Conservation (phyloP, 2,113 vertebrate genomes). For the Pseudopipra pipra region DNA sequence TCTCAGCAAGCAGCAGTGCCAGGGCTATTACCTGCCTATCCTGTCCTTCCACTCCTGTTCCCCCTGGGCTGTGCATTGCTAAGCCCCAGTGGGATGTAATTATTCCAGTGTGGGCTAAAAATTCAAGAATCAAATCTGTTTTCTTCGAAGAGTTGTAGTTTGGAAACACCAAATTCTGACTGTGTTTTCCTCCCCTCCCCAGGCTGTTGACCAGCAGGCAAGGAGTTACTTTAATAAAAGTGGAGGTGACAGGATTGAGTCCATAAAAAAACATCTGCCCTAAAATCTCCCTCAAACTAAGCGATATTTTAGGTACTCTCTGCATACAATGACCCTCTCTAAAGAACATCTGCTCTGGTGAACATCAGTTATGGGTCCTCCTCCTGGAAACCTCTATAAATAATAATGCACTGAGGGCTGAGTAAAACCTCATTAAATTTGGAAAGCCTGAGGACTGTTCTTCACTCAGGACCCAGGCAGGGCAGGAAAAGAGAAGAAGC, state of each 20-base stretch:
- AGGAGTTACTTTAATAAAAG: not conserved
- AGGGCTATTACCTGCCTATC: not conserved
- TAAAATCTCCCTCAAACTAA: not conserved
- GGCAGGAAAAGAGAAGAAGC: not conserved
- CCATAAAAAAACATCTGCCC: not conserved
- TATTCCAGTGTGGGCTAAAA: not conserved
- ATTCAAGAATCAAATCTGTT: not conserved
- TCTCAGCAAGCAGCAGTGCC: not conserved
- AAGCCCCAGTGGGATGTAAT: not conserved
- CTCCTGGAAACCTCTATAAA: conserved; percentile 25
- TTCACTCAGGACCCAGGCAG: not conserved
- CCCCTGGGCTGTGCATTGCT: rapidly evolving
- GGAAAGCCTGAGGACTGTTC: not conserved
- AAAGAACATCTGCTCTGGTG: not conserved
- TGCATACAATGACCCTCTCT: not conserved
- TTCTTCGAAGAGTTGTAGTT: not conserved
- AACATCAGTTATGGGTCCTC: not conserved
- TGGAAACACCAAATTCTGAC: not conserved
- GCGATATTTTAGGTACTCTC: not conserved
- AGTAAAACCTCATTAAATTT: not conserved
- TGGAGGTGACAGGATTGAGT: not conserved
- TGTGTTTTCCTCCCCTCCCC: rapidly evolving
- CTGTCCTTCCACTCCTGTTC: not conserved
- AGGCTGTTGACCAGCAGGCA: not conserved
- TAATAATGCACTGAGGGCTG: not conserved